These are phyloP conservation scores for Saturnia japonica DNA, from an alignment of 2,888 invertebrate species.

Conservation along the genomic window DNA sequence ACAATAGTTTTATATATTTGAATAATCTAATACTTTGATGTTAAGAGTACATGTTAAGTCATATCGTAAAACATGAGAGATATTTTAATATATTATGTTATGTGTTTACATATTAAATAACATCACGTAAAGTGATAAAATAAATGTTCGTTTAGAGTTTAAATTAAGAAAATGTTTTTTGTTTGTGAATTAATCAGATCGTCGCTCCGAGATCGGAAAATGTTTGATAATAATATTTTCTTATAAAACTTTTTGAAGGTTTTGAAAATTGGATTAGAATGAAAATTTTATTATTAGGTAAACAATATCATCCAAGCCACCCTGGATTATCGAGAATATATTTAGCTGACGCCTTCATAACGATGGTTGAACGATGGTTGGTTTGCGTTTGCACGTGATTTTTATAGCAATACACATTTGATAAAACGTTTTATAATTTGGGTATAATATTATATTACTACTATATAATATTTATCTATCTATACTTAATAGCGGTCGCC, in stretches of 20 bases:
- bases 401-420: no score
- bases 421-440: no score
- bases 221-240: no score
- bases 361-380: neutral
- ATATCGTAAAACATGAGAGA: neutral
- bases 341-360: neutral
- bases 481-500: no score
- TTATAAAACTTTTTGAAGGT: no score
- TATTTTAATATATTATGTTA: neutral
- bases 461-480: no score
- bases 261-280: no score
- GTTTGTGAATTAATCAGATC: no score
- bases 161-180: no score
- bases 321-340: neutral
- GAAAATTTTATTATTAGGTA: neutral
- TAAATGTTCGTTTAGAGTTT: neutral
- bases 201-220: no score
- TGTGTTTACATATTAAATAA: constrained; percentile 2
- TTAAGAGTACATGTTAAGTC: neutral
- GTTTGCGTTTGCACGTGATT: no score
- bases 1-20: neutral
- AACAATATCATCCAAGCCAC: neutral
- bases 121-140: neutral
- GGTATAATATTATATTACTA: no score
- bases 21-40: neutral